A percentile compares a stretch with the other conserved stretches of the same genome.
Conservation (phyloP, 2,797 vertebrate species). For the Mallotus villosus region DNA sequence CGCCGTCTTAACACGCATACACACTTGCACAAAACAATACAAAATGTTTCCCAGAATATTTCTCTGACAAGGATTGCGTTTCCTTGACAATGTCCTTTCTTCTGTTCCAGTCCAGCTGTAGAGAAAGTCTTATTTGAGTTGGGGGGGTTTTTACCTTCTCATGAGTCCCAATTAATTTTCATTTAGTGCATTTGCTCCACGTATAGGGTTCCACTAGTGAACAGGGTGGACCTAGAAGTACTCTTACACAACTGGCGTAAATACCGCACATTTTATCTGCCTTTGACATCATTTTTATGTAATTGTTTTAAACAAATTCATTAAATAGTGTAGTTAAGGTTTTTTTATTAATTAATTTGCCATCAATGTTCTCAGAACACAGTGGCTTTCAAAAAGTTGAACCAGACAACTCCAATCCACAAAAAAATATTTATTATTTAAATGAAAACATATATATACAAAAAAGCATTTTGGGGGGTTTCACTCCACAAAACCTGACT, state of each 20-base stretch:
- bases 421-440: conserved; percentile 43
- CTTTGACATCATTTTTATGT: conserved; percentile 48
- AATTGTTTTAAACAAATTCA: conserved; percentile 64
- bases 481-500: conserved; percentile 45
- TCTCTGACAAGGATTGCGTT: conserved; percentile 36
- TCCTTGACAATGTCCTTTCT: conserved; percentile 45
- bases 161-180: conserved; percentile 25
- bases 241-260: conserved; percentile 2
- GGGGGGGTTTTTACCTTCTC: conserved; percentile 48
- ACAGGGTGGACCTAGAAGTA: conserved; percentile 40
- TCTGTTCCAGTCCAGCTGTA: conserved; percentile 63
- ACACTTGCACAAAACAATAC: conserved; percentile 47
- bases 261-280: conserved; percentile 52
- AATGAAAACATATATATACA: conserved; percentile 58
- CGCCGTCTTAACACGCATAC: conserved; percentile 58
- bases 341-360: conserved; percentile 66
- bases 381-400: conserved; percentile 60
- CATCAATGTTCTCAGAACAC: conserved; percentile 59
- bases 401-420: conserved; percentile 52
- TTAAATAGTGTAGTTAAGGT: conserved; percentile 66
- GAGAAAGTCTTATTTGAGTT: conserved; percentile 46
- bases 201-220: conserved; percentile 36
- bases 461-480: conserved; percentile 48
- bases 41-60: conserved; percentile 57
- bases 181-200: conserved; percentile 44